phyloP scores from a whole-genome alignment of 2,888 invertebrate species.

The Agrilus cyanescens region DNA sequence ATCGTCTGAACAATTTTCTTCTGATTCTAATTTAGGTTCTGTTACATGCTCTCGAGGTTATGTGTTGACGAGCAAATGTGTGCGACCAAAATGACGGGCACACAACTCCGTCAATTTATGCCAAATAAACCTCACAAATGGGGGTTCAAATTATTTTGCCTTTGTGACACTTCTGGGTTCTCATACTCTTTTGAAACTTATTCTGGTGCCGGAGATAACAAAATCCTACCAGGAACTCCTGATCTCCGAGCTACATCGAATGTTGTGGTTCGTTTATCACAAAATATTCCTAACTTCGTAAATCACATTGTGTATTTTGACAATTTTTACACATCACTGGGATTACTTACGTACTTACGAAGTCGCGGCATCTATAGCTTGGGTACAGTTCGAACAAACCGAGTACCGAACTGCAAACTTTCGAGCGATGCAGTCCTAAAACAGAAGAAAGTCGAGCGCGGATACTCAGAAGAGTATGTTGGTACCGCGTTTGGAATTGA shows the following conservation, averaged over 20 bases:
- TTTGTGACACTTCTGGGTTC: slow-evolving; percentile 20
- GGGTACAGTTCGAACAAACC: slow-evolving; percentile 14
- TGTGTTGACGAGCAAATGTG: slow-evolving; percentile 19
- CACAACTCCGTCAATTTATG: slow-evolving; percentile 17
- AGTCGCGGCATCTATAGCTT: slow-evolving; percentile 13
- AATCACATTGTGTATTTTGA: slow-evolving; percentile 16
- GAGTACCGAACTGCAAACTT: slow-evolving; percentile 13
- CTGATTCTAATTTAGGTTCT: no score
- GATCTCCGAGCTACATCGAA: slow-evolving; percentile 19
- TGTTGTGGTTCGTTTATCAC: slow-evolving; percentile 16
- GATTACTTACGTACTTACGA: slow-evolving; percentile 10
- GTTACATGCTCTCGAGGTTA: slow-evolving; percentile 14
- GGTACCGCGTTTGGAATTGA: neutral
- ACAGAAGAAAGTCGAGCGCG: neutral
- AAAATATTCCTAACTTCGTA: slow-evolving; percentile 13
- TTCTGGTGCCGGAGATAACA: slow-evolving; percentile 25
- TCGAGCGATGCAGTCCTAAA: slow-evolving; percentile 3
- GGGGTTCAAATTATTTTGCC: slow-evolving; percentile 12
- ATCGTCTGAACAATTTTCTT: no score
- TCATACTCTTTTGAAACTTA: slow-evolving; percentile 21
- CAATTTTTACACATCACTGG: slow-evolving; percentile 13
- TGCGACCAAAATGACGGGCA: slow-evolving; percentile 14
- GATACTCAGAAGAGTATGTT: slow-evolving; percentile 2
- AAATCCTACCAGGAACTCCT: slow-evolving; percentile 18
- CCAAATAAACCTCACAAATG: slow-evolving; percentile 22